A percentile compares a stretch with the other conserved stretches of the same genome.
These are phyloP conservation scores for Catocala nupta DNA, from an alignment of 2,888 invertebrate species.

Conservation along the genomic window DNA sequence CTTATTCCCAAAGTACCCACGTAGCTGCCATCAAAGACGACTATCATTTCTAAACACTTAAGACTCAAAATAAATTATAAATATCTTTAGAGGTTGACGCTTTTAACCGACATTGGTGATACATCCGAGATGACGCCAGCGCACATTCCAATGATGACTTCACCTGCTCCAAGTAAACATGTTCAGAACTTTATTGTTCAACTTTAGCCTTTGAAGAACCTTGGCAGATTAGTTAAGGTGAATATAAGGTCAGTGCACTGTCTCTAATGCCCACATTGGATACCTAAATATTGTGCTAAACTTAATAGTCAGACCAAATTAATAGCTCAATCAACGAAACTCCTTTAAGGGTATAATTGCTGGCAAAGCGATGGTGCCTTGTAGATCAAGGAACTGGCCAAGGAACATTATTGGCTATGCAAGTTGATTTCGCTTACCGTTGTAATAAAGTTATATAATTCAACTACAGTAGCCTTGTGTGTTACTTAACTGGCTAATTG, in stretches of 20 bases:
- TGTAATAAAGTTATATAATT: too few relatives aligned
- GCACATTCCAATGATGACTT: constrained; percentile 58
- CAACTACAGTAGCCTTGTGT: too few relatives aligned
- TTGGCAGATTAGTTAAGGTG: constrained; percentile 57
- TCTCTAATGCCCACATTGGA: constrained; percentile 1
- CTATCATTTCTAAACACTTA: neutral
- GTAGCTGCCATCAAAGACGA: neutral
- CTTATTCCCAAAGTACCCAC: neutral
- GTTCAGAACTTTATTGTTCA: constrained; percentile 45
- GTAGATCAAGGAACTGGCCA: too few relatives aligned
- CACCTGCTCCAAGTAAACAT: constrained; percentile 54
- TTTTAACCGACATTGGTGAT: neutral
- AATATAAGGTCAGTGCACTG: constrained; percentile 50
- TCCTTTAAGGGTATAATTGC: too few relatives aligned
- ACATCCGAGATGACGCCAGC: constrained; percentile 20
- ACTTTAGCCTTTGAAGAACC: constrained; percentile 65
- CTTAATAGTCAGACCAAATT: too few relatives aligned
- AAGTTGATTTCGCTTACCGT: too few relatives aligned
- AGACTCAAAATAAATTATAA: too few relatives aligned
- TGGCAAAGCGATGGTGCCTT: too few relatives aligned
- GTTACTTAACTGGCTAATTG: too few relatives aligned
- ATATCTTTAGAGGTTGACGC: too few relatives aligned
- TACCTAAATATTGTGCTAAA: neutral
- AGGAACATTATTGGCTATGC: too few relatives aligned
- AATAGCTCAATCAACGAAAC: neutral